Evolutionary conservation across 2,888 invertebrate genomes (phyloP), one percentile per base, ranked within the genome.

Genomic region (Eretmocerus hayati): DNA sequence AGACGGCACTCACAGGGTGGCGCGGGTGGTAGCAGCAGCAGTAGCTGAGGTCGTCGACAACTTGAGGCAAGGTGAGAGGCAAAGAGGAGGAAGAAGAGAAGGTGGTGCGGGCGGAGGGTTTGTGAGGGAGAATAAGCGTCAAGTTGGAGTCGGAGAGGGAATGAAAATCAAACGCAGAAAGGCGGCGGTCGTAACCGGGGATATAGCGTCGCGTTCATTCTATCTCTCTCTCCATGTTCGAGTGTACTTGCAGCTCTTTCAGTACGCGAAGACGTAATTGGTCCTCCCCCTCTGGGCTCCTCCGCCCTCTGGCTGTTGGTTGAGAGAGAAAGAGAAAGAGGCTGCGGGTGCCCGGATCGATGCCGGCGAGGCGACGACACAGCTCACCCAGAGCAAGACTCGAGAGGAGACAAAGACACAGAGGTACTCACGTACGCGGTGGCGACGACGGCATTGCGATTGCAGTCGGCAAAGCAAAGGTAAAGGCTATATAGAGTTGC

Each of bases 301-400:
- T 37, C 48, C n/a, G 26, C 39, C 31, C 39, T 19, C 26, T 2
- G 3, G 4, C 23, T n/a, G n/a, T n/a, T n/a, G n/a, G 26, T 6
- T 26, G 26, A 6, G 26, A 26, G 26, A 26, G 26, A 26, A 11
- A 11, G 26, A 26, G 26, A 26, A 11, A 26, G 26, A 6, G 11
- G 26, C 26, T 6, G 11, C 26, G 48, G n/a, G 48, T 46, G 44
- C 53, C 55, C 56, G 63, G 63, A 67, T 66, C 66, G 65, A 65
- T 65, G 65, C 62, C 62, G 64, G 64, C 61, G 60, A 48, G 18
- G 58, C 60, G 62, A 62, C 62, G 65, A 65, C 66, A 65, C 64
- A 65, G 64, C 65, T 65, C 59, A 60, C 53, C 38, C 48, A 53
- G 58, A 58, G 65, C 62, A 60, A 57, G 58, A 56, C 56, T 56